phyloP scores from a whole-genome alignment of 2,797 vertebrate genomes.

The Gadopsis marmoratus region DNA sequence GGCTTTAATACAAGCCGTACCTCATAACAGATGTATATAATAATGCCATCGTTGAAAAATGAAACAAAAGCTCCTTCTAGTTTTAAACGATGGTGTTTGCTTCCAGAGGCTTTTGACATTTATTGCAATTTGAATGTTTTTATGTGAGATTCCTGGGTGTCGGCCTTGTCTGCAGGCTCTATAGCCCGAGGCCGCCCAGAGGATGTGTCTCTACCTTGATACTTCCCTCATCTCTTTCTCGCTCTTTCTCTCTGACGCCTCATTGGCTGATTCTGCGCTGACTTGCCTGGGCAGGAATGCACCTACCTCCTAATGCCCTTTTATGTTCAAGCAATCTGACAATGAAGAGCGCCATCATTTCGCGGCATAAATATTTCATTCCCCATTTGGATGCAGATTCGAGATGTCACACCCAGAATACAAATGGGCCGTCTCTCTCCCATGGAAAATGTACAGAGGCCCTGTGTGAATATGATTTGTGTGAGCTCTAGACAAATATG shows the following conservation, averaged over 20 bases:
- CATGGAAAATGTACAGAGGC: constrained; percentile 46
- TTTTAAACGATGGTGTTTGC: constrained; percentile 44
- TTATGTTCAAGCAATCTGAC: constrained; percentile 85
- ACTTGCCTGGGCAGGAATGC: constrained; percentile 84
- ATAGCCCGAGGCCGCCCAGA: constrained; percentile 44
- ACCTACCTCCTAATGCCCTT: constrained; percentile 80
- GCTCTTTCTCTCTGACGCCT: constrained; percentile 46
- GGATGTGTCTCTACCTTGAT: constrained; percentile 47
- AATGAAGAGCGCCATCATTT: constrained; percentile 83
- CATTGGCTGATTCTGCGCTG: constrained; percentile 78
- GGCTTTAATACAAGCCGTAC: background rate
- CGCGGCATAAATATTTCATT: constrained; percentile 85
- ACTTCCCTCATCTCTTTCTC: constrained; percentile 32
- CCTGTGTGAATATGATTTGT: constrained; percentile 71
- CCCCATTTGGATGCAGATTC: constrained; percentile 85
- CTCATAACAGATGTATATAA: constrained; percentile 14
- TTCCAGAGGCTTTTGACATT: constrained; percentile 38
- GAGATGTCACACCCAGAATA: constrained; percentile 75
- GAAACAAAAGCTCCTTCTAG: constrained; percentile 36
- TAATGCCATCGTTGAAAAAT: constrained; percentile 46
- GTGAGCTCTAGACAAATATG: constrained; percentile 53
- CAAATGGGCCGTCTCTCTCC: constrained; percentile 71
- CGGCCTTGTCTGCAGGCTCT: constrained; percentile 48
- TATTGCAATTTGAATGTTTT: constrained; percentile 42
- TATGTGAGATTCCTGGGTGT: constrained; percentile 54